phyloP scores from a whole-genome alignment of 2,113 vertebrate species.

The zebrafish (Danio rerio) region GRCz12tu NC_133193.1:49832001-49832500 shows the following conservation, averaged over 20 bases:
- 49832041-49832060: background rate
- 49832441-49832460: background rate
- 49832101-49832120: conserved; percentile 4
- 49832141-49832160: background rate
- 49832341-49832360: background rate
- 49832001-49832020: background rate
- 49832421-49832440: background rate
- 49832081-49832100: conserved; percentile 47
- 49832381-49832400: background rate
- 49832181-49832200: no score
- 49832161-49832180: background rate
- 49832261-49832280: conserved; percentile 4
- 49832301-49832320: conserved; percentile 5
- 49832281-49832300: background rate
- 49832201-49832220: background rate
- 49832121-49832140: background rate
- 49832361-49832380: background rate
- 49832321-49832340: background rate
- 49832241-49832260: background rate
- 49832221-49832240: background rate
- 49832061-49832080: conserved; percentile 24
- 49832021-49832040: conserved; percentile 3
- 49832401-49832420: conserved; percentile 1
- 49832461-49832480: conserved; percentile 10
- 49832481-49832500: conserved; percentile 23